Evolutionary conservation across 2,888 invertebrate species (phyloP).

Genomic region (Microctonus aethiopoides): DNA sequence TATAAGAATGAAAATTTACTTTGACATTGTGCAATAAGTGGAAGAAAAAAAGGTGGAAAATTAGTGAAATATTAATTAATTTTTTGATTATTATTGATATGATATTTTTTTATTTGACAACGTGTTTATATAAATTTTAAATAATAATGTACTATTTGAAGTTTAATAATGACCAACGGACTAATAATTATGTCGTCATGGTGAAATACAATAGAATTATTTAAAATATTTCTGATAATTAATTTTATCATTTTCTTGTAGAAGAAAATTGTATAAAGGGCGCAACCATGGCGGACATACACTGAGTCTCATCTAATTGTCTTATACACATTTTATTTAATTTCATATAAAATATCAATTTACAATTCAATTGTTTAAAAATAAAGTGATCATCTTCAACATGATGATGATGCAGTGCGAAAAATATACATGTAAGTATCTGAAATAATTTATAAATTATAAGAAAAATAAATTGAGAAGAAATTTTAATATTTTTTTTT

Average conservation of each 20-base stretch:
- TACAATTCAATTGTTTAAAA: too few relatives aligned
- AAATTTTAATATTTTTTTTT: neutral
- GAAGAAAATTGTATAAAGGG: neutral
- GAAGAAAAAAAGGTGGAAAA: neutral
- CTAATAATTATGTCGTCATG: neutral
- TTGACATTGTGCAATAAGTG: too few relatives aligned
- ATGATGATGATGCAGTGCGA: too few relatives aligned
- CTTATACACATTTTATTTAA: too few relatives aligned
- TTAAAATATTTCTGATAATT: neutral
- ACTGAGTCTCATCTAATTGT: slow-evolving; percentile 3
- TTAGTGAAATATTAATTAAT: neutral
- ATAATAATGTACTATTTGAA: neutral
- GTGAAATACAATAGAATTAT: neutral
- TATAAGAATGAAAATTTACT: too few relatives aligned
- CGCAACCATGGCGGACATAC: slow-evolving; percentile 20
- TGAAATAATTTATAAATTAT: too few relatives aligned
- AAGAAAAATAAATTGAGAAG: too few relatives aligned
- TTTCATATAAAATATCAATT: too few relatives aligned
- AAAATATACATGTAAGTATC: too few relatives aligned
- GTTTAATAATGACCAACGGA: neutral
- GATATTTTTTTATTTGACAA: neutral
- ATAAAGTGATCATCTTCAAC: too few relatives aligned
- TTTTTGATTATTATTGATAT: neutral
- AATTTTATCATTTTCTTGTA: neutral
- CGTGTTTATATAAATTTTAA: neutral